Percentiles rank a stretch among this genome's conserved stretches.
phyloP scores from a whole-genome alignment of 2,113 vertebrate species.

The Fregetta grallaria region DNA sequence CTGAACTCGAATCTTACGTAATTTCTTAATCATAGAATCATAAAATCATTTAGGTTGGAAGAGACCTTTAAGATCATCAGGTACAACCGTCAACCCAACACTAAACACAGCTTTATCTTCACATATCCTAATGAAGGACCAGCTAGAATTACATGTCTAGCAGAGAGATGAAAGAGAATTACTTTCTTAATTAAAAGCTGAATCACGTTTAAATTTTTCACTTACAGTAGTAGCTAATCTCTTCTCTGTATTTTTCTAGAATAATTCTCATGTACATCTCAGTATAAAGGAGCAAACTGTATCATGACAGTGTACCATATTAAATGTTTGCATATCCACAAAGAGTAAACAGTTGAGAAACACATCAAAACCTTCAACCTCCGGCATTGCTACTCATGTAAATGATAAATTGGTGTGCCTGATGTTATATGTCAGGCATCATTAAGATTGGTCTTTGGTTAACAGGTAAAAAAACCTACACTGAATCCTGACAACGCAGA shows the following conservation, averaged over 20 bases:
- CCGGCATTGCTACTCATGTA: neutral
- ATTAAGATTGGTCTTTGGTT: neutral
- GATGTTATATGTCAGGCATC: neutral
- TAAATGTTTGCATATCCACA: neutral
- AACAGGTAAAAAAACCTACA: neutral
- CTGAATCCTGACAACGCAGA: neutral
- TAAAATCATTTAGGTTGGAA: no score
- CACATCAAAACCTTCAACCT: neutral
- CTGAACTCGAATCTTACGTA: constrained; percentile 13
- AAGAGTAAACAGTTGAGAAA: neutral
- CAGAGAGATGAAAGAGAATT: constrained; percentile 25
- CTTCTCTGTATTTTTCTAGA: neutral
- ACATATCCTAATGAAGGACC: constrained; percentile 51
- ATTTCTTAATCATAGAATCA: neutral
- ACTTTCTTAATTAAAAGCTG: constrained; percentile 51
- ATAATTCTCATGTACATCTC: neutral
- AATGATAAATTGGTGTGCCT: neutral
- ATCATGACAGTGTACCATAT: neutral
- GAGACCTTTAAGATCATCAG: no score
- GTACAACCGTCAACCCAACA: no score
- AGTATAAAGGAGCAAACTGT: neutral
- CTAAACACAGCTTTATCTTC: constrained; percentile 43
- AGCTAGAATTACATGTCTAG: constrained; percentile 44
- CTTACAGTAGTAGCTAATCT: constrained; percentile 27
- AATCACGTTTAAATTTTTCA: constrained; percentile 24